A percentile compares a stretch with the other conserved stretches of the same genome.
Conservation (phyloP, 2,888 invertebrate genomes). For the Entomobrya multifasciata region DNA sequence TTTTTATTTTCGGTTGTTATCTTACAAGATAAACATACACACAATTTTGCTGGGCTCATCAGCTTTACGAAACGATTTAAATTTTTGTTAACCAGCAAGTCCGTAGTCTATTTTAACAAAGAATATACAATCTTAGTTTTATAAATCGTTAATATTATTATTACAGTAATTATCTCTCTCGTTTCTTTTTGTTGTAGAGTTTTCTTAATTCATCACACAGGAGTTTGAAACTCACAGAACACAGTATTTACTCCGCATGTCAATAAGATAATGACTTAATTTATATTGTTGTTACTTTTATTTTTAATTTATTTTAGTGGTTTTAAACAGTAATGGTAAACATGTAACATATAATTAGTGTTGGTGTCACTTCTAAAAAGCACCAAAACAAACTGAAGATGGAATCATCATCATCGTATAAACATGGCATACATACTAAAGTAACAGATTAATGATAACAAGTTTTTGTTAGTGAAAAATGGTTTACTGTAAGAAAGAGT, state of each 20-base stretch:
- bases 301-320: conserved; percentile 65
- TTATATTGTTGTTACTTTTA: conserved; percentile 15
- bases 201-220: conserved; percentile 24
- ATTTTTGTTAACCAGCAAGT: not conserved
- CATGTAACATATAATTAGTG: not conserved
- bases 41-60: conserved; percentile 9
- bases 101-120: not conserved
- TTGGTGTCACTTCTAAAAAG: not conserved
- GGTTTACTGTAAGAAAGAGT: too few species aligned
- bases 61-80: conserved; percentile 5
- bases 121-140: not conserved
- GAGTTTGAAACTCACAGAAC: conserved; percentile 70
- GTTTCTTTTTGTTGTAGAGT: not conserved
- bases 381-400: not conserved
- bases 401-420: not conserved
- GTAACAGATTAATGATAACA: too few species aligned
- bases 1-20: conserved; percentile 46
- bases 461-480: too few species aligned
- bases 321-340: conserved; percentile 39
- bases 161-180: not conserved
- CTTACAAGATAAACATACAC: not conserved
- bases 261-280: conserved; percentile 63
- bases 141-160: conserved; percentile 9
- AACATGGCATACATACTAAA: too few species aligned
- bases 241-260: conserved; percentile 74